phyloP scores from a whole-genome alignment of 2,113 vertebrate species.

The Dromas ardeola region DNA sequence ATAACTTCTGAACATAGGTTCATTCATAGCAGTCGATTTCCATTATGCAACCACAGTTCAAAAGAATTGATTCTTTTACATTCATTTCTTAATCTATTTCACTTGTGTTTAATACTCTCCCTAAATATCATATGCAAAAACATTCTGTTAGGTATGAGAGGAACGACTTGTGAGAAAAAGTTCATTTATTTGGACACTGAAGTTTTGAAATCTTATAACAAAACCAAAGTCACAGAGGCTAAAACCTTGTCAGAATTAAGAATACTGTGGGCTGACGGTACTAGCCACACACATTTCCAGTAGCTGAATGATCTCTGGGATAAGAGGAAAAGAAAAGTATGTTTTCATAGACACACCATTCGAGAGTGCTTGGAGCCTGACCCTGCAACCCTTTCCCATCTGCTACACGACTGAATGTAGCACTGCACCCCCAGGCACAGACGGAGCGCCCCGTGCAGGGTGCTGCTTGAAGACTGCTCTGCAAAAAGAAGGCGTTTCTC shows the following conservation, averaged over 20 bases:
- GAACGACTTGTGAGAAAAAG: background rate
- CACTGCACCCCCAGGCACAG: background rate
- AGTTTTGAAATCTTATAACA: background rate
- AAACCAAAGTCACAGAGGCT: background rate
- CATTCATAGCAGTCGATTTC: conserved; percentile 85
- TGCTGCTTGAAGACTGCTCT: background rate
- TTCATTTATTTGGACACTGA: background rate
- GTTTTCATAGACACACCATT: background rate
- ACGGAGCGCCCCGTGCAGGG: background rate
- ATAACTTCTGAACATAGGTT: conserved; percentile 81
- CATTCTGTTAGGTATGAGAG: background rate
- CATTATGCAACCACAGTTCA: conserved; percentile 85
- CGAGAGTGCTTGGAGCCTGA: background rate
- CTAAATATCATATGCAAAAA: conserved; percentile 70
- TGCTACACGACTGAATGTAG: background rate
- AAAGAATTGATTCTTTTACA: conserved; percentile 80
- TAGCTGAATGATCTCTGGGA: background rate
- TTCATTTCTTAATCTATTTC: conserved; percentile 82
- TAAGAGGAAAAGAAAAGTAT: background rate
- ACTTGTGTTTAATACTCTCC: conserved; percentile 75
- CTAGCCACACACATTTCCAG: background rate
- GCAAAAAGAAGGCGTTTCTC: background rate
- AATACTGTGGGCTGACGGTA: background rate
- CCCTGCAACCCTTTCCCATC: background rate
- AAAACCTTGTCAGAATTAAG: background rate